phyloP scores from a whole-genome alignment of 2,113 vertebrate genomes.

The Saguinus imperator region DNA sequence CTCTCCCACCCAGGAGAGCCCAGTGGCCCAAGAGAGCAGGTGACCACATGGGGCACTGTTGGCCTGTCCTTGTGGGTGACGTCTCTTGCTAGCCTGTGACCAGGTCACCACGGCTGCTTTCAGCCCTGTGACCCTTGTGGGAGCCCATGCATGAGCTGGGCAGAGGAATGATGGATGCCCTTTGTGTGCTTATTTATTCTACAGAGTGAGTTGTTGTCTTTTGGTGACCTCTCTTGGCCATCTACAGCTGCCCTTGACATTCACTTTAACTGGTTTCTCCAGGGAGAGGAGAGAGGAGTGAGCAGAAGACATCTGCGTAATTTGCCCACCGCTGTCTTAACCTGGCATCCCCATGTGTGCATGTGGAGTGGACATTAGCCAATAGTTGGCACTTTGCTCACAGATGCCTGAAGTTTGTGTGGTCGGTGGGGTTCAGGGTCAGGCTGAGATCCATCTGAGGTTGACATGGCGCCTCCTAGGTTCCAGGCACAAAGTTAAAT shows the following conservation, averaged over 20 bases:
- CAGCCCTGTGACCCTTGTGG: neutral
- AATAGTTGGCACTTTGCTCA: conserved; percentile 30
- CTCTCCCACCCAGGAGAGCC: neutral
- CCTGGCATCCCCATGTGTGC: accelerated
- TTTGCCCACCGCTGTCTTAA: neutral
- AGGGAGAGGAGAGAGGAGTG: neutral
- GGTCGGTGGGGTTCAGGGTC: neutral
- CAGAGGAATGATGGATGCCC: neutral
- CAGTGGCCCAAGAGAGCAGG: neutral
- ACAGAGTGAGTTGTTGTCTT: neutral
- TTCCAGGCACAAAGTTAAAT: neutral
- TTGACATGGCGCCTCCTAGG: neutral
- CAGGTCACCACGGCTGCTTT: neutral
- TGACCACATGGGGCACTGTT: neutral
- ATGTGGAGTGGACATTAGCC: neutral
- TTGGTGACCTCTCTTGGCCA: neutral
- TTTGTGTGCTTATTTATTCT: neutral
- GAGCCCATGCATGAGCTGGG: neutral
- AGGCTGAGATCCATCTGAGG: neutral
- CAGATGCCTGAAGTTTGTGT: neutral
- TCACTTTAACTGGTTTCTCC: neutral
- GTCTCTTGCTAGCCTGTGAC: neutral
- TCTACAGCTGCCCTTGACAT: neutral
- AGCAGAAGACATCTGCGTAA: neutral
- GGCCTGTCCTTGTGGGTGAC: neutral